A percentile compares a stretch with the other conserved stretches of the same genome.
Conservation (phyloP, 2,113 vertebrate species). For the Drymodes brunneopygia region DNA sequence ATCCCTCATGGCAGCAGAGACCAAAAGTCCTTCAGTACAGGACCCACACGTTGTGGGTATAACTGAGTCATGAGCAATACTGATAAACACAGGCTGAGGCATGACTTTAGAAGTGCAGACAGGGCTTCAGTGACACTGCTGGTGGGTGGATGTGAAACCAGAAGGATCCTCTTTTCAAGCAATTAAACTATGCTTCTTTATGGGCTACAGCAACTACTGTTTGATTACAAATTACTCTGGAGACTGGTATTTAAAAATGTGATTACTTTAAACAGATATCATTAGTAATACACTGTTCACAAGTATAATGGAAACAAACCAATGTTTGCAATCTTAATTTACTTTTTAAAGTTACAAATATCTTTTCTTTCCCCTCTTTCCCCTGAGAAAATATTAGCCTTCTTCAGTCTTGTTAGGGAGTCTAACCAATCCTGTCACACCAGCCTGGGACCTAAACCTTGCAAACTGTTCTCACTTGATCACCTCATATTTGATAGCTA, state of each 20-base stretch:
- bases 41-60: accelerated
- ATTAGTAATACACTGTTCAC: not conserved
- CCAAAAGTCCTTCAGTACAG: not conserved
- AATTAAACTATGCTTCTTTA: not conserved
- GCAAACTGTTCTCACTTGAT: not conserved
- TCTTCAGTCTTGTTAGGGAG: not conserved
- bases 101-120: not conserved
- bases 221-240: not conserved
- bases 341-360: not conserved
- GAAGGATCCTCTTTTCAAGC: not conserved
- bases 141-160: not conserved
- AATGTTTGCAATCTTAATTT: not conserved
- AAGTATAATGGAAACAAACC: not conserved
- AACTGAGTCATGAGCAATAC: too few relatives aligned
- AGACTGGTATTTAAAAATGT: not conserved
- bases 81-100: not conserved
- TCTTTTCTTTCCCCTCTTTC: not conserved
- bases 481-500: not conserved
- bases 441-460: not conserved
- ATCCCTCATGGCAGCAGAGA: not conserved
- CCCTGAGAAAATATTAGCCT: not conserved
- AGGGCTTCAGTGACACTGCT: not conserved
- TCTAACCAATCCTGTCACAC: not conserved
- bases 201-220: not conserved
- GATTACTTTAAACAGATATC: not conserved